Percentiles rank a stretch among this genome's conserved stretches.
phyloP scores from a whole-genome alignment of 1,140 invertebrate genomes.

The Halesus radiatus region DNA sequence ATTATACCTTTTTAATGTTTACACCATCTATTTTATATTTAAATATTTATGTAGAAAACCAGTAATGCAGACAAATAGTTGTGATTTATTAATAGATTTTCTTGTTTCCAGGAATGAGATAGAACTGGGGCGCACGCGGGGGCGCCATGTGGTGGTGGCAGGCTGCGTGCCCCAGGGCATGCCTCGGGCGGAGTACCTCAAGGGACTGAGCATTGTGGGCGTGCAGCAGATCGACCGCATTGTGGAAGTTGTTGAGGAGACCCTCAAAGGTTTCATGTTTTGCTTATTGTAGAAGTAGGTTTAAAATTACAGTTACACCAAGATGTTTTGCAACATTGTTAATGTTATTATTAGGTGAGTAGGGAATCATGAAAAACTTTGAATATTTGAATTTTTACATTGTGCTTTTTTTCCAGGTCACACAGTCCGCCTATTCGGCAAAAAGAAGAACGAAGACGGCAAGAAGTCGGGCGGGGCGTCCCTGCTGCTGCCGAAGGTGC shows the following conservation, averaged over 20 bases:
- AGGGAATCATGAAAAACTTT: too few species aligned
- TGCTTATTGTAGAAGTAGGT: too few species aligned
- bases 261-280: conserved; percentile 84
- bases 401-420: conserved; percentile 70
- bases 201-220: conserved; percentile 92
- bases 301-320: too few species aligned
- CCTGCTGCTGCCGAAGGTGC: conserved; percentile 91
- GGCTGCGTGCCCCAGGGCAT: conserved; percentile 97
- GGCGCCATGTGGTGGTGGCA: conserved; percentile 92
- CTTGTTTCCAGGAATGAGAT: conserved; percentile 85
- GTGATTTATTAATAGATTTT: not conserved
- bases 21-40: too few species aligned
- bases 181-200: conserved; percentile 80
- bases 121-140: conserved; percentile 78
- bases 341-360: too few species aligned
- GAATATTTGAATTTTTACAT: too few species aligned
- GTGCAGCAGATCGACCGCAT: conserved; percentile 98
- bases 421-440: conserved; percentile 84
- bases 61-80: too few species aligned
- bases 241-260: conserved; percentile 99
- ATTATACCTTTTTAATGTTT: too few species aligned
- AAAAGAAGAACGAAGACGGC: conserved; percentile 86
- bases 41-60: too few species aligned
- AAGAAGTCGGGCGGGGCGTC: conserved; percentile 90
- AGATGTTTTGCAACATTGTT: too few species aligned